A percentile compares a stretch with the other conserved stretches of the same genome.
These are phyloP conservation scores for Canis aureus DNA, from an alignment of 2,113 vertebrate genomes.

Conservation along the genomic window DNA sequence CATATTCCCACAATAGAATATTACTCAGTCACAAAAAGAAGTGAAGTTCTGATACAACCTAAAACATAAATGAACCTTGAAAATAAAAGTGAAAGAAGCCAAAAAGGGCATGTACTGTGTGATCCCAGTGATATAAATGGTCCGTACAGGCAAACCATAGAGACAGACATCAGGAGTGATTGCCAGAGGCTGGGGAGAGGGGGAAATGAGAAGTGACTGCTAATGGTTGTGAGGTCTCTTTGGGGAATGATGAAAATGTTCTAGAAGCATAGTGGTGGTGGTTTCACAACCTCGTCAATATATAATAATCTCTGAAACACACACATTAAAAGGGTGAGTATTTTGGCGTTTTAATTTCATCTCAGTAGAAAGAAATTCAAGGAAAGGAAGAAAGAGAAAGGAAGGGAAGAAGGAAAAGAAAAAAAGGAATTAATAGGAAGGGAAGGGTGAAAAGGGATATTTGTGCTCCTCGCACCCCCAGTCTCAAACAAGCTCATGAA, in stretches of 20 bases:
- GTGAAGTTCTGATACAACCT: background rate
- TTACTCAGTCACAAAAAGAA: background rate
- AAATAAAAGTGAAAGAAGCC: background rate
- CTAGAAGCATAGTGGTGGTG: background rate
- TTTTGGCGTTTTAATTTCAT: background rate
- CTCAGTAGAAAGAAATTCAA: background rate
- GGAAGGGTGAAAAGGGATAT: background rate
- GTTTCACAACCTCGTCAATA: background rate
- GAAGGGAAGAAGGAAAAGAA: background rate
- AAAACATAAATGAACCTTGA: background rate
- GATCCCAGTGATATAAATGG: background rate
- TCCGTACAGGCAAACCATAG: no score
- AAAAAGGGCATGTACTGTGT: background rate
- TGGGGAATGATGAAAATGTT: background rate
- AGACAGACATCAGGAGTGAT: background rate
- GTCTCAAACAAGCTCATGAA: background rate
- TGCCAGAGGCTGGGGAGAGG: background rate
- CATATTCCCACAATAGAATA: background rate
- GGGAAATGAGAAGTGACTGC: background rate
- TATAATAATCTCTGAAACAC: background rate
- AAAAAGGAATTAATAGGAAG: background rate
- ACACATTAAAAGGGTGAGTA: background rate
- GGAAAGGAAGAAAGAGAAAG: background rate
- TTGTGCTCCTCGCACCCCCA: background rate
- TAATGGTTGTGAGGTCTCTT: background rate